Evolutionary conservation across 2,888 invertebrate species (phyloP), one percentile per base, ranked within the genome.

Genomic region (Fragum whitleyi): DNA sequence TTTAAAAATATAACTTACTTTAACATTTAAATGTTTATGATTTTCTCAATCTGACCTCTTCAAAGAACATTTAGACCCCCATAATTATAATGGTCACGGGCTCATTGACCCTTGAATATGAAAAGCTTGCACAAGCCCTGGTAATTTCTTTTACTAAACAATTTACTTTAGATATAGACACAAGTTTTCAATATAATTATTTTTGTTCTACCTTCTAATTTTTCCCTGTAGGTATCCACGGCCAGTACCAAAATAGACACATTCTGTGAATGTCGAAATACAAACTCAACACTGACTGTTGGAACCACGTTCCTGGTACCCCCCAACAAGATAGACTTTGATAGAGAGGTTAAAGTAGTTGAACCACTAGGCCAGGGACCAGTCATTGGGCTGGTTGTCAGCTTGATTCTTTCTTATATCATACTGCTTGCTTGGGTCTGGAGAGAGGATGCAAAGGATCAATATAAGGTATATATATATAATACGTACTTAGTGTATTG

Each of bases 311-410:
- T 93, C 74, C 87, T 86, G 51, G 90, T 93, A 0, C 89, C 92
- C 55, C 93, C 92, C 1, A 94, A 94, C 86, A 88, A 91, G 7
- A 92, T 94, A 7, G 91, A 94, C 88, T 94, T 94, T 87, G 85
- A 87, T 32, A 92, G 90, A 23, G 93, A 57, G 14, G 28, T 62
- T 23, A 69, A 70, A 16, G 51, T n/a, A 2, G 26, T 39, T 29
- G 23, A 14, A 2, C 42, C 42, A 21, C 14, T 55, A 19, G 81
- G 81, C 0, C 80, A 86, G 39, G 77, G 68, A 7, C 74, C 80
- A 2, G 86, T 86, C 0, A 67, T 83, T 14, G 81, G 73, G 7
- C 70, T 81, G 16, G n/a, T 81, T 19, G 42, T 71, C 21, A 77
- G 65, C 0, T 23, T 67, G 3, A 26, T 82, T 19, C 3, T 53